These are phyloP conservation scores for Toxostoma redivivum DNA, from an alignment of 2,113 vertebrate species.

Conservation along the genomic window DNA sequence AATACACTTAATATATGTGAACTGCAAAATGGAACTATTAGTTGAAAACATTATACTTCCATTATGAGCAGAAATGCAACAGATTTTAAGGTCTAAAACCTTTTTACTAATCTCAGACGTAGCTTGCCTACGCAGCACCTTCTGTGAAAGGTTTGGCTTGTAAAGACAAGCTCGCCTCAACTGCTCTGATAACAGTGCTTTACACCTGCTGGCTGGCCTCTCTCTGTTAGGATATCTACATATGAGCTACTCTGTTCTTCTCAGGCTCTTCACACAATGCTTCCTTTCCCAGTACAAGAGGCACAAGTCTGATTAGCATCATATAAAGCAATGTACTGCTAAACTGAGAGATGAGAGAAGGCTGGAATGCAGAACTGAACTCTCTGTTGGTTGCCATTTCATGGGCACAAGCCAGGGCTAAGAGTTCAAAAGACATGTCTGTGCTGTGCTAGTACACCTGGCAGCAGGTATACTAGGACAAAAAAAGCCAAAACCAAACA, in stretches of 20 bases:
- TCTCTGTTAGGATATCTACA: background rate
- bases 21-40: background rate
- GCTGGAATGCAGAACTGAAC: background rate
- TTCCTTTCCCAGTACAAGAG: background rate
- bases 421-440: background rate
- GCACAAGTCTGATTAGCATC: background rate
- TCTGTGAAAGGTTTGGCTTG: background rate
- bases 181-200: background rate
- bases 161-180: background rate
- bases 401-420: background rate
- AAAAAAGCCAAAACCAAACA: accelerated
- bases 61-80: background rate
- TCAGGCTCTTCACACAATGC: background rate
- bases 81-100: background rate
- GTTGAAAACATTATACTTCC: background rate
- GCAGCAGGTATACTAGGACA: background rate
- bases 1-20: constrained; percentile 5
- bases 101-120: background rate
- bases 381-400: background rate
- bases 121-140: background rate
- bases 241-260: background rate
- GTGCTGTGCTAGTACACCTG: background rate
- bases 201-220: background rate
- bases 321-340: background rate
- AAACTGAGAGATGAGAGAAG: background rate